These are phyloP conservation scores for Ephydatia muelleri DNA, from an alignment of 37 sponge, comb jelly and placozoan genomes.

Conservation along the genomic window DNA sequence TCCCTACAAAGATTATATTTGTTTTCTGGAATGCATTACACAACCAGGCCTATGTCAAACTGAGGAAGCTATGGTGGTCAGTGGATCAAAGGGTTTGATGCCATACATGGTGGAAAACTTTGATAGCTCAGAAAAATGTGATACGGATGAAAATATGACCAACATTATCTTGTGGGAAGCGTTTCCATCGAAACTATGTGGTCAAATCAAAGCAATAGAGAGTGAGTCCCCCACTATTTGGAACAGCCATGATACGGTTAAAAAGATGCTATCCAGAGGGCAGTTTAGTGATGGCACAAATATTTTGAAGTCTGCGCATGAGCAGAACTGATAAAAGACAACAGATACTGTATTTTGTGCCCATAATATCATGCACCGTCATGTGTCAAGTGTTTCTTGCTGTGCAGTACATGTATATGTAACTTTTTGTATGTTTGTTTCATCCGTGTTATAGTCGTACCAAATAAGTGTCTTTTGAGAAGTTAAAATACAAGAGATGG, in stretches of 20 bases:
- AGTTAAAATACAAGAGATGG: too few relatives aligned
- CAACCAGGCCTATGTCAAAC: constrained; percentile 61
- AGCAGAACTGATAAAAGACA: too few relatives aligned
- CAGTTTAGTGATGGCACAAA: constrained; percentile 50
- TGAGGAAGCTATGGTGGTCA: constrained; percentile 70
- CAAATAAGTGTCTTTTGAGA: constrained; percentile 83
- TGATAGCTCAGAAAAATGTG: constrained; percentile 29
- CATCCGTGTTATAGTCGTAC: too few relatives aligned
- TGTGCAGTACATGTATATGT: constrained; percentile 58
- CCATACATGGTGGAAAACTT: constrained; percentile 4
- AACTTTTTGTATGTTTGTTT: constrained; percentile 63
- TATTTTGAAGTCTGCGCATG: too few relatives aligned
- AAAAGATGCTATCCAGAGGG: constrained; percentile 28
- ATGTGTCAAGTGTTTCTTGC: too few relatives aligned
- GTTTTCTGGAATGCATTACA: constrained; percentile 57
- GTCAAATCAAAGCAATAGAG: constrained; percentile 63
- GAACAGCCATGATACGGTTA: constrained; percentile 35
- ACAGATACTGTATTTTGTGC: too few relatives aligned
- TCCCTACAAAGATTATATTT: constrained; percentile 68
- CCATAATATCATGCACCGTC: too few relatives aligned
- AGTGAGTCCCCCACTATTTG: constrained; percentile 14
- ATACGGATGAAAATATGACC: constrained; percentile 22
- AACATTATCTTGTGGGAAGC: constrained; percentile 73
- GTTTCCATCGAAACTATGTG: constrained; percentile 22
- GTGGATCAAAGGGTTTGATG: constrained; percentile 65